Percentiles rank a stretch among this genome's conserved stretches.
These are phyloP conservation scores for Trichoplax adhaerens DNA, from an alignment of 37 sponge, comb jelly and placozoan genomes.

Conservation along the genomic window DNA sequence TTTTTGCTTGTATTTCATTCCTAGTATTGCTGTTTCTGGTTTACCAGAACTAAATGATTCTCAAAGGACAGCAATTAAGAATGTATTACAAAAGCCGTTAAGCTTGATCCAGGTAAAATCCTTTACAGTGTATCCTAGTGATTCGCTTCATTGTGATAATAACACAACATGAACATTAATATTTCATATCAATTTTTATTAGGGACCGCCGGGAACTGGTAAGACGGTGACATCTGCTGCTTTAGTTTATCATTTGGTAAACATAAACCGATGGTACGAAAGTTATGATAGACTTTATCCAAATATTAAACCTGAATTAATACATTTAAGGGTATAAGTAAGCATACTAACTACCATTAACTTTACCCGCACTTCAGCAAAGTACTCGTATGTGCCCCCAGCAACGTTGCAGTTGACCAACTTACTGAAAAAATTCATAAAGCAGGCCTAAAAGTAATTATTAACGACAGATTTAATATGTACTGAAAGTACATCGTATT, in stretches of 20 bases:
- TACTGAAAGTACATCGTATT: neutral
- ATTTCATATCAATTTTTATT: neutral
- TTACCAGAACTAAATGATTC: constrained; percentile 77
- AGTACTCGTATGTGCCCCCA: constrained; percentile 95
- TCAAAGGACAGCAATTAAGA: constrained; percentile 81
- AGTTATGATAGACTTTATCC: no score
- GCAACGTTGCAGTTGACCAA: constrained; percentile 97
- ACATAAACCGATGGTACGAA: constrained; percentile 28
- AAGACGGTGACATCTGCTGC: constrained; percentile 99
- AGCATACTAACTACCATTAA: no score
- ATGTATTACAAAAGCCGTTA: constrained; percentile 79
- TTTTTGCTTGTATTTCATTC: no score
- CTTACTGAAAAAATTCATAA: constrained; percentile 95
- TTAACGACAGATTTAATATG: constrained; percentile 2
- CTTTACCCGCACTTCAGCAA: constrained; percentile 18
- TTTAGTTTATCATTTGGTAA: constrained; percentile 85
- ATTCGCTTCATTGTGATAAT: neutral
- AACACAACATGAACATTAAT: neutral
- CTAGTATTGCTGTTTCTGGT: constrained; percentile 70
- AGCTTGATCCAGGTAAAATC: constrained; percentile 67
- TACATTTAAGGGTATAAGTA: no score
- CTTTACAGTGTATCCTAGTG: neutral
- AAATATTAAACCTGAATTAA: no score
- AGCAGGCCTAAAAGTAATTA: constrained; percentile 30
- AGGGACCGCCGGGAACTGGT: constrained; percentile 88